phyloP scores from a whole-genome alignment of 2,797 vertebrate genomes.

The Limnodromus scolopaceus region DNA sequence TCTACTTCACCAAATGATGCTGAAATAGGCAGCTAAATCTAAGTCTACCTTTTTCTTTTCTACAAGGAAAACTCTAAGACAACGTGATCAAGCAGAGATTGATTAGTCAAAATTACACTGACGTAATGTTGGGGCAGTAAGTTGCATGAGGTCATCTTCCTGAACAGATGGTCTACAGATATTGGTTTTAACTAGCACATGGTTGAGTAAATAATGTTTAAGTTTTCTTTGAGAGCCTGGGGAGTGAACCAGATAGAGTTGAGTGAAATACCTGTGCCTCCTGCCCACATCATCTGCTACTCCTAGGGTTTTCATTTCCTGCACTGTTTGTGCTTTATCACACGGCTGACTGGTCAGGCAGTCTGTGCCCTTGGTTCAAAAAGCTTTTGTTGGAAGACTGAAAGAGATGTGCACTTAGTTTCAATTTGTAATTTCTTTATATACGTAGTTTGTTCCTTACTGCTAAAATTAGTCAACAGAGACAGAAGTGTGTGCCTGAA shows the following conservation, averaged over 20 bases:
- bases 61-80: not conserved
- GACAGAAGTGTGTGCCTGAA: not conserved
- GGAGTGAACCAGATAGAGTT: constrained; percentile 74
- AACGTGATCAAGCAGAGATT: constrained; percentile 26
- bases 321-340: constrained; percentile 80
- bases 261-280: constrained; percentile 75
- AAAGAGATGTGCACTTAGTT: constrained; percentile 21
- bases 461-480: constrained; percentile 17
- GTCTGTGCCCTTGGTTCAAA: constrained; percentile 71
- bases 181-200: constrained; percentile 77
- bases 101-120: constrained; percentile 58
- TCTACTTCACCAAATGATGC: not conserved
- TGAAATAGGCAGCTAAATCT: not conserved
- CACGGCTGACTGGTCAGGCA: constrained; percentile 77
- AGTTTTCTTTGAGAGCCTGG: constrained; percentile 77
- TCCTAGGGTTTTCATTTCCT: constrained; percentile 84
- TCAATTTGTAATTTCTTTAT: constrained; percentile 12
- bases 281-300: constrained; percentile 79
- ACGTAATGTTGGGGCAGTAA: constrained; percentile 51
- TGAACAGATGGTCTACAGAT: constrained; percentile 81
- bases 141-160: constrained; percentile 74
- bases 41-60: not conserved
- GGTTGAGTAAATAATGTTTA: constrained; percentile 79
- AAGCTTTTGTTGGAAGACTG: constrained; percentile 33
- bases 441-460: not conserved